Evolutionary conservation across 2,113 vertebrate species (phyloP).

Genomic region (Oryzias curvinotus): DNA sequence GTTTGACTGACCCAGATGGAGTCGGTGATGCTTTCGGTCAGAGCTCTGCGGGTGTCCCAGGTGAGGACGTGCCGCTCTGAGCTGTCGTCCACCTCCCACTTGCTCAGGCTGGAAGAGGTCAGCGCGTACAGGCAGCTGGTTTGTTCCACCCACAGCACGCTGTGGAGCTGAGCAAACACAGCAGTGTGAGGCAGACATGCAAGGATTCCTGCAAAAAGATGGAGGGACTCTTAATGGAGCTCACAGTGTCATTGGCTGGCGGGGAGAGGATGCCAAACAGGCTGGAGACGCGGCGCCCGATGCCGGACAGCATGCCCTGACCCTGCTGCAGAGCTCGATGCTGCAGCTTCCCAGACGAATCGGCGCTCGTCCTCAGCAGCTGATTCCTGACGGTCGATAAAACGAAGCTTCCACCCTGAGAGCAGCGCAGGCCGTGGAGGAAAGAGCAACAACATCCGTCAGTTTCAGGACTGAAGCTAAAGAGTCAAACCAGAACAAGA

Average conservation of each 20-base stretch:
- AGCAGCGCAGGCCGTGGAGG: neutral
- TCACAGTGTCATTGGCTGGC: constrained; percentile 82
- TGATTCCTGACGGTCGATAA: constrained; percentile 83
- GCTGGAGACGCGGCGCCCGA: constrained; percentile 91
- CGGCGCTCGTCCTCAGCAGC: constrained; percentile 78
- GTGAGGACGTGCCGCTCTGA: constrained; percentile 84
- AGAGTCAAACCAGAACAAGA: neutral
- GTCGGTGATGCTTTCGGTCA: constrained; percentile 86
- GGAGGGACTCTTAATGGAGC: constrained; percentile 40
- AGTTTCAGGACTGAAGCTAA: neutral
- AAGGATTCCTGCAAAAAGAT: neutral
- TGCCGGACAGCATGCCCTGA: constrained; percentile 92
- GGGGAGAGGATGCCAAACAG: constrained; percentile 92
- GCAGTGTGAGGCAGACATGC: neutral
- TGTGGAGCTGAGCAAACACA: constrained; percentile 79
- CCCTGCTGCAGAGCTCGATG: constrained; percentile 84
- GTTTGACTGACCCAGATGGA: constrained; percentile 91
- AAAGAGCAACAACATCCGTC: neutral
- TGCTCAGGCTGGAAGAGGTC: constrained; percentile 83
- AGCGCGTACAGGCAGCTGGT: constrained; percentile 84
- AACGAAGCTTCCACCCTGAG: constrained; percentile 88
- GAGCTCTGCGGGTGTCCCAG: constrained; percentile 83
- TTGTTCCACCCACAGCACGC: constrained; percentile 83
- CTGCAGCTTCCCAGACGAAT: constrained; percentile 84
- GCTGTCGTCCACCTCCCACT: constrained; percentile 89